Conservation (phyloP, 1,140 invertebrate species). For the Agrilus planipennis region DNA sequence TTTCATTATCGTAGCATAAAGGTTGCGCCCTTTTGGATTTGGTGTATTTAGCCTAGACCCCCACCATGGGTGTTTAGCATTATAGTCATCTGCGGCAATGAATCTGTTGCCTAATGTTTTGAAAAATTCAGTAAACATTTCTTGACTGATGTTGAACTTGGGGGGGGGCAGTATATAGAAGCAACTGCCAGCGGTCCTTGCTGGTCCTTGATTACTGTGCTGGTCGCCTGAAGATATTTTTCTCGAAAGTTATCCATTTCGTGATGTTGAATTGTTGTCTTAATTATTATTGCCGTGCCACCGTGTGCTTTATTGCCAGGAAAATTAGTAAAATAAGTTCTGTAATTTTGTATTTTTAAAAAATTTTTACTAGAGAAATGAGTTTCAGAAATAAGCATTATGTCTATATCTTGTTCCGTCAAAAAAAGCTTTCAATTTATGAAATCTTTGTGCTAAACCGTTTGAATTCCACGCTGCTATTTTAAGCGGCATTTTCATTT, state of each 20-base stretch:
- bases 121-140: slow-evolving; percentile 1
- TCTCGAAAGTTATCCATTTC: slow-evolving; percentile 8
- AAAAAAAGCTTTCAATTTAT: slow-evolving; percentile 7
- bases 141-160: neutral
- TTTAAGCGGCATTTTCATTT: slow-evolving; percentile 5
- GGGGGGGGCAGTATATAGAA: slow-evolving; percentile 23
- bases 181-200: slow-evolving; percentile 16
- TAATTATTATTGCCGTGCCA: slow-evolving; percentile 19
- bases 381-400: slow-evolving; percentile 3
- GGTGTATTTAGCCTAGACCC: slow-evolving; percentile 25
- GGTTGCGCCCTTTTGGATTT: slow-evolving; percentile 23
- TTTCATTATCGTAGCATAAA: slow-evolving; percentile 18
- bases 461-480: slow-evolving; percentile 4
- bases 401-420: neutral
- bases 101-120: slow-evolving; percentile 3
- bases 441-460: neutral
- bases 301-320: slow-evolving; percentile 15
- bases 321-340: neutral
- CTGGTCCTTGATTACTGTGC: slow-evolving; percentile 3
- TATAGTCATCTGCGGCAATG: slow-evolving; percentile 3
- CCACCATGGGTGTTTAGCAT: slow-evolving; percentile 14
- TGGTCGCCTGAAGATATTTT: slow-evolving; percentile 17
- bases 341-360: slow-evolving; percentile 1
- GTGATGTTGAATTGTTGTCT: slow-evolving; percentile 13
- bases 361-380: slow-evolving; percentile 1